phyloP scores from a whole-genome alignment of 2,797 vertebrate species.

The Megaceryle alcyon region DNA sequence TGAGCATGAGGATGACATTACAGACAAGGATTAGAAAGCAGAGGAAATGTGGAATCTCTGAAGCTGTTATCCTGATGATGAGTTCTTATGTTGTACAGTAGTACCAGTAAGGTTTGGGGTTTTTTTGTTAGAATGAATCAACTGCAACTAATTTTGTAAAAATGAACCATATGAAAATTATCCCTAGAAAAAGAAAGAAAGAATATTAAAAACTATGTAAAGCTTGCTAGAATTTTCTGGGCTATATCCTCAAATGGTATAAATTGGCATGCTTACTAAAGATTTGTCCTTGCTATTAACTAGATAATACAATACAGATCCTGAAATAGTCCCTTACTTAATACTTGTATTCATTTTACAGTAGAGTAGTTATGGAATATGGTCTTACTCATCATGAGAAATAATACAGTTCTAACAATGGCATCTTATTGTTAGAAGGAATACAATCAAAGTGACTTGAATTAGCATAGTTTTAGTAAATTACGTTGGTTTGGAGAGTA shows the following conservation, averaged over 20 bases:
- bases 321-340: slow-evolving; percentile 2
- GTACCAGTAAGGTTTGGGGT: background rate
- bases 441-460: background rate
- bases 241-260: background rate
- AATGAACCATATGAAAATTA: background rate
- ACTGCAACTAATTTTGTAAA: background rate
- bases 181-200: background rate
- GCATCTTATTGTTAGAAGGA: background rate
- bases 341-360: background rate
- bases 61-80: background rate
- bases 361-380: background rate
- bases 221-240: background rate
- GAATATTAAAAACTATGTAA: background rate
- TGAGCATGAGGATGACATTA: background rate
- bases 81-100: background rate
- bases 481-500: background rate
- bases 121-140: background rate
- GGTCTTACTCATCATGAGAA: slow-evolving; percentile 3
- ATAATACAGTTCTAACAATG: background rate
- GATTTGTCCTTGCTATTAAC: background rate
- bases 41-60: background rate
- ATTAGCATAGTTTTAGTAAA: background rate
- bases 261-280: background rate
- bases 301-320: background rate
- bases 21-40: background rate